Base-by-base conservation (phyloP, 2,113 vertebrate genomes). In the Oncorhynchus masou region DNA sequence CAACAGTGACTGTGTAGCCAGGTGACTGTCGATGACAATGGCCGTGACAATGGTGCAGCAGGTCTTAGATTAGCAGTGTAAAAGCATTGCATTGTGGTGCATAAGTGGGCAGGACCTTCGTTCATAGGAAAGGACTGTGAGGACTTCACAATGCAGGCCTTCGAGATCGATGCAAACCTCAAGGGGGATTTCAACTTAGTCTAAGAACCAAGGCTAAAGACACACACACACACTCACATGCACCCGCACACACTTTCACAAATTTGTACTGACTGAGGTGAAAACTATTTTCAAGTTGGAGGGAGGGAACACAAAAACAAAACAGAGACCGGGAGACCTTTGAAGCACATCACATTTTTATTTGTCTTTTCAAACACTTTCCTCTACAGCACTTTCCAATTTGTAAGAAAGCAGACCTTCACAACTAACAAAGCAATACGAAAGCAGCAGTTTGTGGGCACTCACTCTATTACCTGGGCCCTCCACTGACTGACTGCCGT, bases 331-430 rank as follows among this genome's bases (percentile, higher is more conserved):
- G 16, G 4, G 16, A 19, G 70, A 76, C 65, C 59, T 79, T 83
- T 74, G 76, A 85, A 79, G 74, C 85, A 88, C 83, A 51, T 85
- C 77, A 86, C 87, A 83, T 85, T 88, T 86, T 88, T 86, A 85
- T 88, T 79, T 78, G 69, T 85, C 29, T 19, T 71, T 81, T 84
- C 74, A 70, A 83, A 86, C 76, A 79, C 77, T 68, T 82, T 88
- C 87, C 59, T 22, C 59, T 80, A 88, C 84, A 88, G 69, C 79
- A 86, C 83, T 75, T 81, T 84, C 79, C 82, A 77, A 59, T 80
- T 68, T 62, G 71, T 84, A 80, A 82, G 77, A 86, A 81, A 84
- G 77, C 74, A 75, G 74, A 82, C 74, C 78, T 79, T 83, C 79
- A 86, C 82, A 86, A 77, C 78, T 62, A 70, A 85, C 75, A 79